These are phyloP conservation scores for Synergus umbraculus DNA, from an alignment of 2,888 invertebrate species.

Conservation along the genomic window DNA sequence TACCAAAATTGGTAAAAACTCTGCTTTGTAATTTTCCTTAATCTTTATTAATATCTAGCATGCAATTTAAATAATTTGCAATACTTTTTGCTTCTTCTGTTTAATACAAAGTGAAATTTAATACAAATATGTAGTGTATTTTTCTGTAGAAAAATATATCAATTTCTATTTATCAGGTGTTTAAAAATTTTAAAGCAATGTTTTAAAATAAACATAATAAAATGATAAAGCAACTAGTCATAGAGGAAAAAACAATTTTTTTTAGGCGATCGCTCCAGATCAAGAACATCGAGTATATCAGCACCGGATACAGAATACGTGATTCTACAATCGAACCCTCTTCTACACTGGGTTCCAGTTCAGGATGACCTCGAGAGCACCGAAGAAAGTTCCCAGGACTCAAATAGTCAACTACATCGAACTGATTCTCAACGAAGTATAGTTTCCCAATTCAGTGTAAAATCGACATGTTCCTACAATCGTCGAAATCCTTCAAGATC, in stretches of 20 bases:
- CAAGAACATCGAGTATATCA: conserved; percentile 65
- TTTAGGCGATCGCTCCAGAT: conserved; percentile 73
- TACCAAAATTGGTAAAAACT: background rate
- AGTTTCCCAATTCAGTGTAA: conserved; percentile 66
- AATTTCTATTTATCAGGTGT: background rate
- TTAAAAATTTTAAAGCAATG: background rate
- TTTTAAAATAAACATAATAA: background rate
- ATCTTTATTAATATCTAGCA: background rate
- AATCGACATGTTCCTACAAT: conserved; percentile 64
- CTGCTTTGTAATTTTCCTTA: background rate
- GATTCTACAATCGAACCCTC: conserved; percentile 79
- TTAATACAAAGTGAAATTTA: too few species aligned
- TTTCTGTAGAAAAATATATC: too few species aligned
- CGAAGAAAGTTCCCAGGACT: conserved; percentile 77
- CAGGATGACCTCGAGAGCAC: conserved; percentile 75
- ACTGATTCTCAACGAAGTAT: conserved; percentile 72
- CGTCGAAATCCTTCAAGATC: conserved; percentile 40
- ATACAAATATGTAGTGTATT: too few species aligned
- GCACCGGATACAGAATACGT: conserved; percentile 79
- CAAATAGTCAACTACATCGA: conserved; percentile 66
- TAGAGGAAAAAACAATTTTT: conserved; percentile 50
- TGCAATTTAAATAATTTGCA: background rate
- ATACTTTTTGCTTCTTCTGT: background rate
- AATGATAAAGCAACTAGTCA: background rate
- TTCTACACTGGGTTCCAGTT: conserved; percentile 79